These are phyloP conservation scores for Drosophila demipolita DNA, from an alignment of 2,888 invertebrate genomes.

Conservation along the genomic window DNA sequence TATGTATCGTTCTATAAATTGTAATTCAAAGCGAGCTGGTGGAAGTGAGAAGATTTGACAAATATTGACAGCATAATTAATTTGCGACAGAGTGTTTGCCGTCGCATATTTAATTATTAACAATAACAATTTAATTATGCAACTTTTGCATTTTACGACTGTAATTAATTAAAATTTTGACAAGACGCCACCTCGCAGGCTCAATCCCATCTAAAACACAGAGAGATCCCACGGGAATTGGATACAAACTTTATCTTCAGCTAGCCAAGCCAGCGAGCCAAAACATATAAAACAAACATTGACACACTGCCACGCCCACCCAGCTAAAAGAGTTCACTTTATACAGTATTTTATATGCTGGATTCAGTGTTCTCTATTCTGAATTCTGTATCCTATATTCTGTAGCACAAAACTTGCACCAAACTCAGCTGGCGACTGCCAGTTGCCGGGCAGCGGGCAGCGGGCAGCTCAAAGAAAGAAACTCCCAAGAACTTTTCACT, in stretches of 20 bases:
- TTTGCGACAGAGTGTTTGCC: conserved; percentile 45
- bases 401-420: conserved; percentile 62
- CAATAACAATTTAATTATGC: conserved; percentile 56
- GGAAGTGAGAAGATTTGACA: conserved; percentile 59
- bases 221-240: background rate
- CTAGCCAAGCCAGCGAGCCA: conserved; percentile 32
- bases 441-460: conserved; percentile 7
- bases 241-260: conserved; percentile 45
- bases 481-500: conserved; percentile 66
- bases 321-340: conserved; percentile 47
- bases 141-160: conserved; percentile 50
- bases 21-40: conserved; percentile 17
- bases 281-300: conserved; percentile 83
- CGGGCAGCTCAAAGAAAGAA: conserved; percentile 19
- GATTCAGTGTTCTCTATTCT: conserved; percentile 28
- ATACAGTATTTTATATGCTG: conserved; percentile 46
- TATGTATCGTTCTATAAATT: conserved; percentile 14
- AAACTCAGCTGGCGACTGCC: conserved; percentile 74
- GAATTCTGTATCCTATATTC: conserved; percentile 27
- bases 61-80: conserved; percentile 71
- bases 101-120: conserved; percentile 70
- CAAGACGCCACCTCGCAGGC: conserved; percentile 39
- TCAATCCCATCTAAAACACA: background rate
- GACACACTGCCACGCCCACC: conserved; percentile 76
- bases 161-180: conserved; percentile 70